These are phyloP conservation scores for Apocrypta bakeri DNA, from an alignment of 1,140 invertebrate genomes.

Conservation along the genomic window DNA sequence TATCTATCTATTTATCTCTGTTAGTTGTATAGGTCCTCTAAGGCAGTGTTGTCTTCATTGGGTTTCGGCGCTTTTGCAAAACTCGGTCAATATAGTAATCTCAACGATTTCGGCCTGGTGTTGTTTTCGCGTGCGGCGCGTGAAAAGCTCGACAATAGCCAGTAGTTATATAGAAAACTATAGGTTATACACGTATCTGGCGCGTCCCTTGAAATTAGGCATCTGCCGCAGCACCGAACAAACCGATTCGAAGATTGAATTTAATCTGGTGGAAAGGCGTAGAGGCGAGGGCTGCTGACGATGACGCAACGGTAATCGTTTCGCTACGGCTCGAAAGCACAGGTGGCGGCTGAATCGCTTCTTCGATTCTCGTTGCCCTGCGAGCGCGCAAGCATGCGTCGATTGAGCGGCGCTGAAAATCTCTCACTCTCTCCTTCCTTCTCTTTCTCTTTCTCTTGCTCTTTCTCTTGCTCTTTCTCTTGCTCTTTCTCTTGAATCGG, in stretches of 20 bases:
- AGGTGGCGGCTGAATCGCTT: slow-evolving; percentile 57
- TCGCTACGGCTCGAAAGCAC: slow-evolving; percentile 63
- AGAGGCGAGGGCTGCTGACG: slow-evolving; percentile 32
- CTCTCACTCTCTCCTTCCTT: neutral
- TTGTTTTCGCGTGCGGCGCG: neutral
- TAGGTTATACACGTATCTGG: no score
- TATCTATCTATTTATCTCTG: no score
- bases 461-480: neutral
- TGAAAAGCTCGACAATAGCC: slow-evolving; percentile 2
- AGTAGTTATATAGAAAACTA: neutral
- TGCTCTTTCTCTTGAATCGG: no score
- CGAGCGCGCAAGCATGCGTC: neutral
- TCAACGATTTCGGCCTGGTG: slow-evolving; percentile 12
- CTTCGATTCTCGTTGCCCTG: neutral
- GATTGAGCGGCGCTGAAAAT: neutral
- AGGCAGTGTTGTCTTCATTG: no score
- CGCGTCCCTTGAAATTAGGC: slow-evolving; percentile 46
- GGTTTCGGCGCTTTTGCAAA: no score
- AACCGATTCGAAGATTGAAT: slow-evolving; percentile 61
- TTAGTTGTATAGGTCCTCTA: no score
- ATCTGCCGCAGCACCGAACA: slow-evolving; percentile 48
- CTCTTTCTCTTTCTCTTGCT: neutral
- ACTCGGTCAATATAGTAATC: slow-evolving; percentile 42
- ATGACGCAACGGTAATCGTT: slow-evolving; percentile 63
- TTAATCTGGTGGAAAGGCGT: slow-evolving; percentile 66